Conservation (phyloP, 2,113 vertebrate species). For the Anarrhichthys ocellatus region DNA sequence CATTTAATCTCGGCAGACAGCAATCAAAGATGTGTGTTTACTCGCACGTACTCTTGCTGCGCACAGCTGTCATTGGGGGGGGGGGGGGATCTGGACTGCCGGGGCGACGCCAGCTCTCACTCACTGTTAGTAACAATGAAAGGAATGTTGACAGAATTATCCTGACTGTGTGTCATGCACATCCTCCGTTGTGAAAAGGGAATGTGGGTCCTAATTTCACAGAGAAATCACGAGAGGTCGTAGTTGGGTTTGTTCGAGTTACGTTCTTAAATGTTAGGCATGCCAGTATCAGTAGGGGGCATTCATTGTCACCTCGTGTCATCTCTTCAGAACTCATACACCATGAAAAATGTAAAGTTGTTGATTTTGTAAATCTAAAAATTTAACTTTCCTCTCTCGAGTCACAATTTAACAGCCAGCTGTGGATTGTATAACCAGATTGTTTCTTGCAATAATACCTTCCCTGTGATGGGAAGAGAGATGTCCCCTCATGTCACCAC, state of each 20-base stretch:
- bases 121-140: conserved; percentile 30
- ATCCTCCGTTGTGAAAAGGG: conserved; percentile 8
- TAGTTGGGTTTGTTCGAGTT: conserved; percentile 11
- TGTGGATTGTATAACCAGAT: conserved; percentile 66
- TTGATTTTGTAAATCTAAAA: conserved; percentile 31
- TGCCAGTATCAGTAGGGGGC: neutral
- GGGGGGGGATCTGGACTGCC: conserved; percentile 31
- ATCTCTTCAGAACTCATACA: neutral
- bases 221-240: conserved; percentile 6
- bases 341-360: conserved; percentile 18
- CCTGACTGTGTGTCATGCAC: conserved; percentile 39
- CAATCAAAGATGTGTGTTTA: conserved; percentile 25
- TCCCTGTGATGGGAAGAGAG: conserved; percentile 7
- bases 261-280: conserved; percentile 6
- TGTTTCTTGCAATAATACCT: conserved; percentile 70
- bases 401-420: conserved; percentile 14
- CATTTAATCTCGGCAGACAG: conserved; percentile 9
- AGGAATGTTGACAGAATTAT: conserved; percentile 43
- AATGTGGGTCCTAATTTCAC: conserved; percentile 18
- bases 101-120: conserved; percentile 18
- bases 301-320: neutral
- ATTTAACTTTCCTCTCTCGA: neutral
- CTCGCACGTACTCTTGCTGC: conserved; percentile 5
- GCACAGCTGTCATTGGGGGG: conserved; percentile 1
- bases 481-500: conserved; percentile 29